A percentile compares a stretch with the other conserved stretches of the same genome.
These are phyloP conservation scores for Heterodera schachtii DNA, from an alignment of 1,140 invertebrate species.

Conservation along the genomic window DNA sequence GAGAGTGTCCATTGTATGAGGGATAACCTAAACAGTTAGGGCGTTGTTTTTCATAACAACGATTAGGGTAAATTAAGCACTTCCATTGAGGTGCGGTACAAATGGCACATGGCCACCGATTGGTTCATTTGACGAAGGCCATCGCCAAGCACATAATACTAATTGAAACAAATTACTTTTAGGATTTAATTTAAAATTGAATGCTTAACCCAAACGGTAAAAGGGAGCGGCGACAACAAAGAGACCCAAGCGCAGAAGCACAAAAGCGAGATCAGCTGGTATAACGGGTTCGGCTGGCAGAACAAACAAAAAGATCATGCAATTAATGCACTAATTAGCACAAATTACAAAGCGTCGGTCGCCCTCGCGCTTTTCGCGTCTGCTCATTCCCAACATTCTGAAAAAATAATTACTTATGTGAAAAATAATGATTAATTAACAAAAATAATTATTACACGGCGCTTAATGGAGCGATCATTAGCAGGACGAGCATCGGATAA, in stretches of 20 bases:
- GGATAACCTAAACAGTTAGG: conserved; percentile 55
- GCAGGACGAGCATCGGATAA: conserved; percentile 62
- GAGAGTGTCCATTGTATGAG: conserved; percentile 61
- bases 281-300: conserved; percentile 64
- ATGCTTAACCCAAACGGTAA: conserved; percentile 53
- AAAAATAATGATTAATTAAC: background rate
- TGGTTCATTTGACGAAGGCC: conserved; percentile 56
- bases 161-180: background rate
- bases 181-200: background rate
- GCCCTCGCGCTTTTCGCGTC: conserved; percentile 62
- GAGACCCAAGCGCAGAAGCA: conserved; percentile 62
- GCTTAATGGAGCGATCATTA: conserved; percentile 58
- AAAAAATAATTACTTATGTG: background rate
- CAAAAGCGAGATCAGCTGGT: conserved; percentile 65
- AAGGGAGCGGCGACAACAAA: conserved; percentile 60
- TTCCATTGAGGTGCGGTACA: conserved; percentile 56
- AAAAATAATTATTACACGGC: conserved; percentile 31
- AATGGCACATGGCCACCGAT: conserved; percentile 61
- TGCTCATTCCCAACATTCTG: conserved; percentile 62
- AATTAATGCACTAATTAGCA: background rate
- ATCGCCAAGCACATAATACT: conserved; percentile 39
- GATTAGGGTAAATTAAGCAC: background rate
- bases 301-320: conserved; percentile 20
- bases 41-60: background rate
- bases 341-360: conserved; percentile 36